Evolutionary conservation across 2,113 vertebrate species (phyloP), one percentile per base, ranked within the genome.

Genomic region (Bettongia penicillata): DNA sequence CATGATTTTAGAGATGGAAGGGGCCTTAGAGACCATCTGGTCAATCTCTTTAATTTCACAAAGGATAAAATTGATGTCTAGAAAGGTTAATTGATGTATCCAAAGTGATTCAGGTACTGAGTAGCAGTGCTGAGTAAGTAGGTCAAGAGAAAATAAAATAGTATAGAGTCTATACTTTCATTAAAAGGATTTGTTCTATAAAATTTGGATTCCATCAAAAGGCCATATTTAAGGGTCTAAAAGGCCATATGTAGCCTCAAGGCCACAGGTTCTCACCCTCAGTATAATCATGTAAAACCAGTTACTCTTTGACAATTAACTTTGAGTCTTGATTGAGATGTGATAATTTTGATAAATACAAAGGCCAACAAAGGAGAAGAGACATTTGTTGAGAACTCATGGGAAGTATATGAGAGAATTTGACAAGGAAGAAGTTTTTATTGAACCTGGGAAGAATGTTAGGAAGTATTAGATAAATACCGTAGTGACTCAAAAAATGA

Each of bases 371-470:
- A 49, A 7, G 52, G 91, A 50, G 48, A 93, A 92, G 94, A 89
- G 24, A 89, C 93, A 93, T 94, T 95, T 94, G 49, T 91, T 26
- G 92, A 52, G 92, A 96, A 95, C 91, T 91, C 47, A 94, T 97
- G 93, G 92, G 25, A 48, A 89, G 90, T 90, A 93, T 77, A 93
- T 53, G 51, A 53, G 12, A 77, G 61, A 93, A 93, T 94, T 95
- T 96, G 91, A n/a, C 91, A 96, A 95, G 91, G 51, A 84, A 91
- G 47, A 94, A 95, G 93, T 94, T 49, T 1, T 93, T 95, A 92
- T 90, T 96, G 93, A 95, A 94, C 90, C 68, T 92, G 91, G 48
- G 95, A 95, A 90, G 89, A 97, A 95, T 95, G 84, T 91, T 95
- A 96, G 53, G 61, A 55, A 97, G 93, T 95, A 90, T 51, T 91